A percentile compares a stretch with the other conserved stretches of the same genome.
Conservation (phyloP, 2,797 vertebrate genomes). For the Eulemur rubriventer region DNA sequence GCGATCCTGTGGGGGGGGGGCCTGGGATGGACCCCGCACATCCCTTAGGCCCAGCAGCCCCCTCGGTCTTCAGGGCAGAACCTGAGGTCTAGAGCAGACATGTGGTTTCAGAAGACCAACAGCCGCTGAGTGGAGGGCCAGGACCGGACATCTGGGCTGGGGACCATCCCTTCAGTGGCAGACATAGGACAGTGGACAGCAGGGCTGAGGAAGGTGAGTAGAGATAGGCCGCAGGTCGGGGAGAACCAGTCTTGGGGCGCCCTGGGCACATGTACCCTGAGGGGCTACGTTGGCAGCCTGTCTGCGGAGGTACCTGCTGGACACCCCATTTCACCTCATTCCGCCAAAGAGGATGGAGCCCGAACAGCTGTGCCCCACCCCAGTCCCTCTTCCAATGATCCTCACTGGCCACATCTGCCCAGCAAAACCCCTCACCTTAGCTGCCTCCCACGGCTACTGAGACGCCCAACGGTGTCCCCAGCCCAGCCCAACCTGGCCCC, state of each 20-base stretch:
- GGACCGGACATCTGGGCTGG: not conserved
- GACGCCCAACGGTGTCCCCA: rapidly evolving
- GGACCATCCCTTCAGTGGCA: not conserved
- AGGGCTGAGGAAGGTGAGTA: not conserved
- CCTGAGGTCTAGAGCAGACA: not conserved
- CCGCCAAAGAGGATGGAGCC: not conserved
- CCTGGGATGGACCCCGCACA: not conserved
- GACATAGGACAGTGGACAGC: not conserved
- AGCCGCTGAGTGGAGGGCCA: not conserved
- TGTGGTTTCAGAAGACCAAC: not conserved
- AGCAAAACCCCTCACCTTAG: not conserved
- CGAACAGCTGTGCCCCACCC: not conserved
- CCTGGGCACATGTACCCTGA: not conserved
- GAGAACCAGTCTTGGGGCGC: not conserved
- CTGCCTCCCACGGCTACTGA: not conserved
- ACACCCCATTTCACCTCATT: not conserved
- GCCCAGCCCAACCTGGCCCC: not conserved
- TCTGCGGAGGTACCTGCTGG: not conserved
- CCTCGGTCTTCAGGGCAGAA: not conserved
- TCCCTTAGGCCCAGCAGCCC: not conserved
- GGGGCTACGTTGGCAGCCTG: not conserved
- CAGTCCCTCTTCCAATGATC: not conserved
- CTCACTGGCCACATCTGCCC: not conserved
- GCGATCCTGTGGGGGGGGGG: rapidly evolving
- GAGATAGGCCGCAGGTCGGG: not conserved